Evolutionary conservation across 2,888 invertebrate genomes (phyloP), one percentile per base, ranked within the genome.

Genomic region (Neoascia interrupta): DNA sequence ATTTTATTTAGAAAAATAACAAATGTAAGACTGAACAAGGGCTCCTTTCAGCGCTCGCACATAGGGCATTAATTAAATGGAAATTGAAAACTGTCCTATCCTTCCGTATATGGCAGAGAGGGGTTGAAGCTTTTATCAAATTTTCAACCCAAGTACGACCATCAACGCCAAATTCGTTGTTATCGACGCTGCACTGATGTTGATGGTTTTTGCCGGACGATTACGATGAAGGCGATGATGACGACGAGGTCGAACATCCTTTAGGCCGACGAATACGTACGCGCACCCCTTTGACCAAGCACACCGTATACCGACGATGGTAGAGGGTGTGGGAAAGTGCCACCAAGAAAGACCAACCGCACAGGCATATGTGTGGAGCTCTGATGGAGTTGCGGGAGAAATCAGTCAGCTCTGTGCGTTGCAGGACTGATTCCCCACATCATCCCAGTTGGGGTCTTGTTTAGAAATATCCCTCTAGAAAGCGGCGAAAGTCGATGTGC

Each of bases 101-200:
- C 11, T 6, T 11, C 2, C 11, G 15, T 10, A 6, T 0, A 26
- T 11, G 39, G 4, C 26, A 26, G 3, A 8, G 19, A n/a, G 15
- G 37, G 26, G 26, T 26, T 4, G 51, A 10, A 37, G 5, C 28
- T 23, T 60, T 68, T 60, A 68, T 68, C 74, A 61, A 74, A 61
- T 60, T 54, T 51, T 60, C 68, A 26, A 26, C 8, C 4, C 31
- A 31, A n/a, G 4, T 31, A 31, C 31, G 10, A 6, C 3, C n/a
- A 6, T 31, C n/a, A 15, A 31, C 49, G 21, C 26, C 31, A 39
- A 69, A 70, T 56, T 53, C 34, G 28, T 60, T 39, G 63, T 70
- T 64, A 76, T 64, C 63, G 58, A 53, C 51, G 56, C 63, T 69
- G 23, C 28, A 6, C 63, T 58, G 47, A 63, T 23, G 56, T 39